These are phyloP conservation scores for Toxotes jaculatrix DNA, from an alignment of 2,113 vertebrate genomes.

Conservation along the genomic window DNA sequence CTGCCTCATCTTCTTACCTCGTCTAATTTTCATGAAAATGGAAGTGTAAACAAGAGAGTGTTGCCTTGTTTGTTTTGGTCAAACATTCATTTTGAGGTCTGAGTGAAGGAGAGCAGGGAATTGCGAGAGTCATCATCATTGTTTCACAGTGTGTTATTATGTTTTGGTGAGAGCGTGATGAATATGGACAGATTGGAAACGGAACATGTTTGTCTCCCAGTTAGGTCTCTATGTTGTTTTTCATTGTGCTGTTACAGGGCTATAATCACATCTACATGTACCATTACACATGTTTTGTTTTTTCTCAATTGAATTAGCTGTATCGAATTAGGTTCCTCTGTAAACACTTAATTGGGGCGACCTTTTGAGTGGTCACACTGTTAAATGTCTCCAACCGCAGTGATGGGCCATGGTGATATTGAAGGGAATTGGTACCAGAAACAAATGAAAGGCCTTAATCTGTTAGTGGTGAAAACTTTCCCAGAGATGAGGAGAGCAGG, in stretches of 20 bases:
- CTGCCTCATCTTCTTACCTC: conserved; percentile 59
- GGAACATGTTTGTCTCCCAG: conserved; percentile 58
- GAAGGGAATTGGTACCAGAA: conserved; percentile 63
- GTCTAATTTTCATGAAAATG: conserved; percentile 65
- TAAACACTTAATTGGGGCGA: conserved; percentile 67
- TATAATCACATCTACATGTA: conserved; percentile 67
- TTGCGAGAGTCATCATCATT: conserved; percentile 45
- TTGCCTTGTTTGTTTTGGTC: conserved; percentile 71
- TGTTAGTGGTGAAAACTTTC: conserved; percentile 59
- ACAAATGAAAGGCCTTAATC: conserved; percentile 59
- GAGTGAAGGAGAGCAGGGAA: conserved; percentile 17
- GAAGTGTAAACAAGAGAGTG: conserved; percentile 65
- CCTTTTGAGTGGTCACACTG: conserved; percentile 61
- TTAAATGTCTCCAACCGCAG: conserved; percentile 61
- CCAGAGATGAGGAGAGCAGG: conserved; percentile 53
- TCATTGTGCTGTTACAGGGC: conserved; percentile 39
- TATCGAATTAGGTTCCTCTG: conserved; percentile 64
- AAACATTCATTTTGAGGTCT: conserved; percentile 49
- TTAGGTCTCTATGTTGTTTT: conserved; percentile 47
- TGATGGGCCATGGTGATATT: conserved; percentile 64
- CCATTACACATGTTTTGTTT: conserved; percentile 69
- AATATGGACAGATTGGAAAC: conserved; percentile 60
- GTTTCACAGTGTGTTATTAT: conserved; percentile 58
- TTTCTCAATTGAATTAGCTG: conserved; percentile 65
- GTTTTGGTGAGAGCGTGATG: conserved; percentile 61